Conservation (phyloP, 2,797 vertebrate genomes). For the Neostethus bicornis region DNA sequence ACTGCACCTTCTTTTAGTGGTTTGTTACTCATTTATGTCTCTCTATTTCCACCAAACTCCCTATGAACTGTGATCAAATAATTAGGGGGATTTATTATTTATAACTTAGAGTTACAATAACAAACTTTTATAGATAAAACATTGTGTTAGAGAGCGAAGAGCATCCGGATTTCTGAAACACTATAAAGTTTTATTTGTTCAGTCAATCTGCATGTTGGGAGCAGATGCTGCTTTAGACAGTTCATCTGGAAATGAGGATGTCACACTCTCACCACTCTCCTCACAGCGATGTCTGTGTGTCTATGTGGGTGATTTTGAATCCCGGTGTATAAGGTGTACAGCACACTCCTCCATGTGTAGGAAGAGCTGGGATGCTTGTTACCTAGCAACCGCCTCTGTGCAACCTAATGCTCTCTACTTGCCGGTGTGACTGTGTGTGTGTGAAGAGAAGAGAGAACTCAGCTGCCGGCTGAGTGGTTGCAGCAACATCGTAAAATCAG, state of each 20-base stretch:
- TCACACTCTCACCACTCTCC: constrained; percentile 30
- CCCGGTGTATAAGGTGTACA: constrained; percentile 24
- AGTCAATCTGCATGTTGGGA: constrained; percentile 10
- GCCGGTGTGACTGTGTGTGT: constrained; percentile 14
- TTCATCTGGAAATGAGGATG: constrained; percentile 47
- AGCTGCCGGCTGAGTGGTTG: constrained; percentile 52
- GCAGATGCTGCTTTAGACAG: constrained; percentile 37
- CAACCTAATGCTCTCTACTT: constrained; percentile 44
- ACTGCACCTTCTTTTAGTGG: constrained; percentile 30
- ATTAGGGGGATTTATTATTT: constrained; percentile 15
- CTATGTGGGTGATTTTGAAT: constrained; percentile 30
- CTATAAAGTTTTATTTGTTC: constrained; percentile 10
- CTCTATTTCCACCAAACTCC: constrained; percentile 29
- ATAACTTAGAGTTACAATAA: constrained; percentile 28
- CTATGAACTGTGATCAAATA: constrained; percentile 15
- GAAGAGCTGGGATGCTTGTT: constrained; percentile 77
- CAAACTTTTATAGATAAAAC: neutral
- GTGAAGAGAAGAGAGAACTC: constrained; percentile 25
- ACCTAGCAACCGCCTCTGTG: constrained; percentile 74
- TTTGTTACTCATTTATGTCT: constrained; percentile 24
- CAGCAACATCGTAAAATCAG: constrained; percentile 63
- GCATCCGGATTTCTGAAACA: constrained; percentile 16
- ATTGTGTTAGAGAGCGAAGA: constrained; percentile 11
- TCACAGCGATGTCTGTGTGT: constrained; percentile 24
- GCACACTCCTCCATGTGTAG: constrained; percentile 59